phyloP scores from a whole-genome alignment of 2,888 invertebrate genomes.

The Mythimna albipuncta region DNA sequence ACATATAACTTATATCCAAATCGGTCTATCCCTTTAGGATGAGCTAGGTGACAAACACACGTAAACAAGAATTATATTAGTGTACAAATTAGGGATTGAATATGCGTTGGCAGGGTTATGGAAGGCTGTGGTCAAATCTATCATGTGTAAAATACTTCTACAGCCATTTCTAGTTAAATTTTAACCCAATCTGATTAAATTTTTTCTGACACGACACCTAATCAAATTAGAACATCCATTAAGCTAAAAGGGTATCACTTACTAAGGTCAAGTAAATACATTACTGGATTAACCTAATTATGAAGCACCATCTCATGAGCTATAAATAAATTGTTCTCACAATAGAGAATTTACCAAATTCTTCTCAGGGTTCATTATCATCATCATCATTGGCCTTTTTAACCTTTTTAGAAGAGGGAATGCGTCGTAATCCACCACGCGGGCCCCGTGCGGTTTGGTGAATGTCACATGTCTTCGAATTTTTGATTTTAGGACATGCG shows the following conservation, averaged over 20 bases:
- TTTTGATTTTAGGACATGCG: too few species aligned
- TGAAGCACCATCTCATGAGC: background rate
- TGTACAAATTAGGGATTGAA: background rate
- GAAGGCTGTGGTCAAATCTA: background rate
- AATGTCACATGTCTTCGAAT: too few species aligned
- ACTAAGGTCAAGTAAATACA: background rate
- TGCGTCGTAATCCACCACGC: too few species aligned
- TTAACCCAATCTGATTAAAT: background rate
- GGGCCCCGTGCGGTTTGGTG: too few species aligned
- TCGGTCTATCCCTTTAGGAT: too few species aligned
- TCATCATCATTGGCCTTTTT: too few species aligned
- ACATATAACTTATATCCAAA: too few species aligned
- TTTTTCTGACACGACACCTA: background rate
- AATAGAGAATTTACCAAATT: background rate
- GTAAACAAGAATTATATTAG: too few species aligned
- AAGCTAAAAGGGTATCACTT: background rate
- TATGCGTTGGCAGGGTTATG: background rate
- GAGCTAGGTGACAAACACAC: too few species aligned
- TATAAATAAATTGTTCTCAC: background rate
- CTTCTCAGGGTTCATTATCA: too few species aligned
- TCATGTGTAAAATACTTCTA: background rate
- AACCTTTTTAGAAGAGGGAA: too few species aligned
- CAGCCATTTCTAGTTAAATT: background rate
- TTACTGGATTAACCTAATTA: background rate
- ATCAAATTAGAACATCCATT: background rate